Percentiles rank a stretch among this genome's conserved stretches.
These are phyloP conservation scores for Drosophila kokeensis DNA, from an alignment of 2,888 invertebrate species.

Conservation along the genomic window DNA sequence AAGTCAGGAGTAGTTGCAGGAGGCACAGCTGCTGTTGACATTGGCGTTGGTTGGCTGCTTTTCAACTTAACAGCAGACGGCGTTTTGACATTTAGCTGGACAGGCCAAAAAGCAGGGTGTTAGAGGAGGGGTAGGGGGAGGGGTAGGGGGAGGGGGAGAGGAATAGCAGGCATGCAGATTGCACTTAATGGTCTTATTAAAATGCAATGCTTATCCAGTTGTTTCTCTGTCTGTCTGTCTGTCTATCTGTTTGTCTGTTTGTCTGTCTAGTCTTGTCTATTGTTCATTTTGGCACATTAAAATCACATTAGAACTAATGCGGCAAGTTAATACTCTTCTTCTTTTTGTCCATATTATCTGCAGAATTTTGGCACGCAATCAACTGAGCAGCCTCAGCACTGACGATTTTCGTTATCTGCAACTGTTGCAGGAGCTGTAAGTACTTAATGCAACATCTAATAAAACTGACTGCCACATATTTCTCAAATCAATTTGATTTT, in stretches of 20 bases:
- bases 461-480: background rate
- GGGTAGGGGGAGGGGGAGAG: background rate
- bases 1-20: slow-evolving; percentile 14
- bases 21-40: slow-evolving; percentile 62
- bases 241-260: slow-evolving; percentile 10
- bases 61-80: slow-evolving; percentile 42
- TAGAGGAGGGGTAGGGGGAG: background rate
- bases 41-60: slow-evolving; percentile 27
- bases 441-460: background rate
- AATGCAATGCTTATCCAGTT: slow-evolving; percentile 40
- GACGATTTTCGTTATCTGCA: slow-evolving; percentile 77
- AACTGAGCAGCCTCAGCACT: slow-evolving; percentile 70
- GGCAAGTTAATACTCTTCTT: slow-evolving; percentile 14
- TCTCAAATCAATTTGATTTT: background rate
- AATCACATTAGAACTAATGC: slow-evolving; percentile 59
- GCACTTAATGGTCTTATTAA: slow-evolving; percentile 75
- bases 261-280: slow-evolving; percentile 13
- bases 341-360: slow-evolving; percentile 19
- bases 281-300: slow-evolving; percentile 55
- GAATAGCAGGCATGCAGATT: slow-evolving; percentile 35
- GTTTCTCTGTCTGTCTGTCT: slow-evolving; percentile 10
- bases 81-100: slow-evolving; percentile 41
- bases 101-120: background rate
- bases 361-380: slow-evolving; percentile 83
- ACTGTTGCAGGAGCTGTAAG: slow-evolving; percentile 82